Base-by-base conservation (phyloP, 2,888 invertebrate genomes). In the Morpho achilles region DNA sequence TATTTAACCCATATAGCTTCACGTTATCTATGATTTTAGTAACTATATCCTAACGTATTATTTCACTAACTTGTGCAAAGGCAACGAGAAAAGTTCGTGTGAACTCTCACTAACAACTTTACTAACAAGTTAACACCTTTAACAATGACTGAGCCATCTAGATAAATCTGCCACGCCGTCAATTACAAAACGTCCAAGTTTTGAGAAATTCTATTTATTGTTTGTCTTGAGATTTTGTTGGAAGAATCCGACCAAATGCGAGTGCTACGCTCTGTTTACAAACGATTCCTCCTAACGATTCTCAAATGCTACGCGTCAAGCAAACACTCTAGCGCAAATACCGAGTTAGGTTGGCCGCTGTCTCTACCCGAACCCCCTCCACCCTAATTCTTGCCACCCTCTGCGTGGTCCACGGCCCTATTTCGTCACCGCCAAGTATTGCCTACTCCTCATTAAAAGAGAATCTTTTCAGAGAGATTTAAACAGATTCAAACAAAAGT, bases 71-170 rank as follows among this genome's bases (percentile, higher is more conserved):
- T 84, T 77, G 77, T 69, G 71, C 76, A 70, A 74, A 76, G 74
- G 77, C 79, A 77, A 82, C 74, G 75, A 79, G 79, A 76, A 84
- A 84, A 85, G 83, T 84, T 86, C 78, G 82, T 79, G 82, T 85
- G 79, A 85, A 84, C 82, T 84, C 76, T 74, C 82, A 79, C 82
- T 84, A 87, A 87, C 84, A 82, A 83, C 82, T 87, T 84, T 78
- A 82, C 86, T 86, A 86, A 87, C 87, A 85, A 86, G 79, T 83
- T 85, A 84, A 87, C 85, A 86, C 81, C 81, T 74, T 76, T 81
- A 84, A 87, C 84, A 84, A 88, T 85, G 89, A 88, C 88, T 87
- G 88, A 87, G 84, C 88, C 87, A 88, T 88, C 87, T 82, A 85
- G 82, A 84, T 84, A 83, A 85, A 87, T 85, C 80, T 82, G 80